Conservation (phyloP, 2,113 vertebrate genomes). For the Etheostoma spectabile region DNA sequence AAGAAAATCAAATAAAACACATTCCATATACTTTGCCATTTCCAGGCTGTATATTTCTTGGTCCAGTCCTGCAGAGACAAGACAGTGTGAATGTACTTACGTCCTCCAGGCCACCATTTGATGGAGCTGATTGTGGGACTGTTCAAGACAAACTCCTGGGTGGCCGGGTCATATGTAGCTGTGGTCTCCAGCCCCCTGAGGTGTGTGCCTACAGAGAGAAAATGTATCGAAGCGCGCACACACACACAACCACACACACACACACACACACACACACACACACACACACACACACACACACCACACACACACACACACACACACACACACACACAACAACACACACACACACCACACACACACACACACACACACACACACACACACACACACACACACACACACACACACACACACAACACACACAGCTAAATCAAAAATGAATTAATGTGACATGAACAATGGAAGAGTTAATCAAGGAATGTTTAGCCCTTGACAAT, state of each 20-base stretch:
- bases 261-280: conserved; percentile 12
- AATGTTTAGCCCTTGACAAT: conserved; percentile 5
- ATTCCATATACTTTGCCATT: not conserved
- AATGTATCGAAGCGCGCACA: conserved; percentile 9
- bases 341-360: conserved; percentile 9
- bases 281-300: conserved; percentile 2
- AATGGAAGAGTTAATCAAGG: not conserved
- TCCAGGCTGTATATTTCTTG: not conserved
- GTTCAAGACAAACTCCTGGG: conserved; percentile 96
- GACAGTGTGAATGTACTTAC: conserved; percentile 84
- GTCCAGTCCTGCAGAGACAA: not conserved
- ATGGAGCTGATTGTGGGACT: conserved; percentile 97
- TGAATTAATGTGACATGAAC: not conserved
- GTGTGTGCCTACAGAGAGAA: conserved; percentile 88
- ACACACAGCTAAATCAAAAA: not conserved
- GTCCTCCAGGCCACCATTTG: conserved; percentile 99
- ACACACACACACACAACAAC: conserved; percentile 7
- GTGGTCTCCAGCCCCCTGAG: conserved; percentile 96
- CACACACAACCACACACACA: not conserved
- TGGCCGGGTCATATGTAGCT: conserved; percentile 93
- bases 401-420: conserved; percentile 8
- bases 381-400: conserved; percentile 12
- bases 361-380: not conserved
- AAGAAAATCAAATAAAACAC: not conserved
- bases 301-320: not conserved